Evolutionary conservation across 2,113 vertebrate genomes (phyloP).

Genomic region (Catharus fuscescens): DNA sequence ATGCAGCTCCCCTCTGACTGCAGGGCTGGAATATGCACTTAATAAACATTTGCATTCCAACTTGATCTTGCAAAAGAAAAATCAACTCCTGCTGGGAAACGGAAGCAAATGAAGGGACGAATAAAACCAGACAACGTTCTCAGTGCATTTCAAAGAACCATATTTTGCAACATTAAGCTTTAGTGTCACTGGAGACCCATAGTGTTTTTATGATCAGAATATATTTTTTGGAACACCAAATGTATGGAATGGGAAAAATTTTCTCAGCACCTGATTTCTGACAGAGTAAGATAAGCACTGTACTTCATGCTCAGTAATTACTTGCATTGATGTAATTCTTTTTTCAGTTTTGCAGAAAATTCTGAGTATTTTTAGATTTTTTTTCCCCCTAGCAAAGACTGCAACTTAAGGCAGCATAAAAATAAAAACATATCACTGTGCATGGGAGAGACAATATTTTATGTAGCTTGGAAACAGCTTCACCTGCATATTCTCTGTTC

Average conservation of each 20-base stretch:
- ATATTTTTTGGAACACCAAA: background rate
- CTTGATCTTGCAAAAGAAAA: slow-evolving; percentile 17
- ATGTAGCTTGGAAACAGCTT: background rate
- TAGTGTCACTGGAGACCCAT: background rate
- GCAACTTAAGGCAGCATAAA: background rate
- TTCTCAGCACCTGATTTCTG: background rate
- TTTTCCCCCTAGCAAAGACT: background rate
- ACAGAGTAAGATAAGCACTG: background rate
- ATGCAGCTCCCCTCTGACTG: background rate
- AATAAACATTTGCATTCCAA: slow-evolving; percentile 48
- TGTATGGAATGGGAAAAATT: background rate
- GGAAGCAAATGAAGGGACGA: background rate
- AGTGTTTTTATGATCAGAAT: background rate
- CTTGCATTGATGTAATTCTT: background rate
- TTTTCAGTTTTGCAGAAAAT: background rate
- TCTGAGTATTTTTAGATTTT: background rate
- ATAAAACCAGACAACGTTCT: background rate
- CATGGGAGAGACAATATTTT: background rate
- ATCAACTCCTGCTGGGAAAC: slow-evolving; percentile 12
- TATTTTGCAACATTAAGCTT: slow-evolving; percentile 32
- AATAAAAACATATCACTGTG: background rate
- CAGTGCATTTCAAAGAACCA: background rate
- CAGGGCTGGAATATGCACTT: slow-evolving; percentile 34
- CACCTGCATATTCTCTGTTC: background rate
- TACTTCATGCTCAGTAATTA: background rate